Percentiles rank a stretch among this genome's conserved stretches.
phyloP scores from a whole-genome alignment of 2,113 vertebrate genomes.

The Australoheros scitulus region DNA sequence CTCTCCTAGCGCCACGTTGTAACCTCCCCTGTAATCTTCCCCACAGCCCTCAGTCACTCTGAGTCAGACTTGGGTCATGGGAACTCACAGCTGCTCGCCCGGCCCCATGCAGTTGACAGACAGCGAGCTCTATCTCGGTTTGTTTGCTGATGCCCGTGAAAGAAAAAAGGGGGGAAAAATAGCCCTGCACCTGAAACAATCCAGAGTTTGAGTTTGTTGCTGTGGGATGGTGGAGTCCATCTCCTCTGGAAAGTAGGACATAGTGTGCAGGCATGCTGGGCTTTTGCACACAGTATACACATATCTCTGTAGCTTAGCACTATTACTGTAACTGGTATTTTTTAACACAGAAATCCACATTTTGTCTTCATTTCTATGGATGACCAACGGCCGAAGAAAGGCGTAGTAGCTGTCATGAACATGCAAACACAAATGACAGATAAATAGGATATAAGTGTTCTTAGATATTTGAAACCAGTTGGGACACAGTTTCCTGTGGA shows the following conservation, averaged over 20 bases:
- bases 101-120: constrained; percentile 51
- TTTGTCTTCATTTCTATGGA: background rate
- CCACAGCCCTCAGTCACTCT: constrained; percentile 30
- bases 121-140: constrained; percentile 36
- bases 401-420: background rate
- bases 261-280: constrained; percentile 51
- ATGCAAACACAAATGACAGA: background rate
- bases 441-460: background rate
- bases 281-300: background rate
- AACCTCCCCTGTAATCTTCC: constrained; percentile 51
- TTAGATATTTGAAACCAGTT: background rate
- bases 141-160: constrained; percentile 56
- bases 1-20: constrained; percentile 25
- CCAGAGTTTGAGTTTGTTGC: constrained; percentile 37
- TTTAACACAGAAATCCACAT: background rate
- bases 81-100: constrained; percentile 68
- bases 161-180: constrained; percentile 26
- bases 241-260: constrained; percentile 52
- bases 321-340: background rate
- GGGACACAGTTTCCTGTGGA: background rate
- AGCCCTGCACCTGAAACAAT: constrained; percentile 69
- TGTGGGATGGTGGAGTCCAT: constrained; percentile 3
- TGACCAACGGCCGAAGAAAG: background rate
- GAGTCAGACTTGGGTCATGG: constrained; percentile 64
- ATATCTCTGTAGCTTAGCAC: background rate